These are phyloP conservation scores for Bujurquina vittata DNA, from an alignment of 2,113 vertebrate genomes.

Conservation along the genomic window DNA sequence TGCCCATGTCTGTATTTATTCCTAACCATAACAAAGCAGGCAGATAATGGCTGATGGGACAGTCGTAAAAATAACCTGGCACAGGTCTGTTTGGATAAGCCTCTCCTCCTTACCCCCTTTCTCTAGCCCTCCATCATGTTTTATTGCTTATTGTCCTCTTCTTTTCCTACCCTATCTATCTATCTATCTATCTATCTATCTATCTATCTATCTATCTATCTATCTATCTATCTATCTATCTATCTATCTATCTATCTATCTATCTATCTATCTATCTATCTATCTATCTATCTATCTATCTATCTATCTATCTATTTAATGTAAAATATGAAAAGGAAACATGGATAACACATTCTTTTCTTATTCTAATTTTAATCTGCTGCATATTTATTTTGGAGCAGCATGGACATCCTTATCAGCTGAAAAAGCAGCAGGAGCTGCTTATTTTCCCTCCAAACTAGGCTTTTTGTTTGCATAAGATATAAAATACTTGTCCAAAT, in stretches of 20 bases:
- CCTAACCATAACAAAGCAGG: constrained; percentile 75
- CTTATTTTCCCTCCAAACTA: constrained; percentile 56
- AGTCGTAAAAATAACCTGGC: constrained; percentile 76
- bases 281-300: no score
- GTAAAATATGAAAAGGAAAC: not conserved
- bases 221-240: constrained; percentile 11
- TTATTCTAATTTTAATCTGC: constrained; percentile 11
- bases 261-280: not conserved
- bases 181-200: constrained; percentile 17
- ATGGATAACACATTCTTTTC: constrained; percentile 20
- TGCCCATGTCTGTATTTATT: constrained; percentile 76
- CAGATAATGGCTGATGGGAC: constrained; percentile 77
- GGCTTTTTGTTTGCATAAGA: constrained; percentile 51
- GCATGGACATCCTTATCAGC: constrained; percentile 42
- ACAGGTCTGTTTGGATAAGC: constrained; percentile 73
- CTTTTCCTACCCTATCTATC: not conserved
- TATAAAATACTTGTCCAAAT: constrained; percentile 61
- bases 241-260: constrained; percentile 18
- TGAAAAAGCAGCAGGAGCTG: constrained; percentile 30
- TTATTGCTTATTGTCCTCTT: constrained; percentile 48
- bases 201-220: constrained; percentile 22
- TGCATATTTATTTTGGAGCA: constrained; percentile 62
- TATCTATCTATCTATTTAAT: not conserved
- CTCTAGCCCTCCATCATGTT: constrained; percentile 47
- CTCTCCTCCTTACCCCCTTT: constrained; percentile 17